phyloP scores from a whole-genome alignment of 2,888 invertebrate genomes.

The Caenorhabditis sp. region DNA sequence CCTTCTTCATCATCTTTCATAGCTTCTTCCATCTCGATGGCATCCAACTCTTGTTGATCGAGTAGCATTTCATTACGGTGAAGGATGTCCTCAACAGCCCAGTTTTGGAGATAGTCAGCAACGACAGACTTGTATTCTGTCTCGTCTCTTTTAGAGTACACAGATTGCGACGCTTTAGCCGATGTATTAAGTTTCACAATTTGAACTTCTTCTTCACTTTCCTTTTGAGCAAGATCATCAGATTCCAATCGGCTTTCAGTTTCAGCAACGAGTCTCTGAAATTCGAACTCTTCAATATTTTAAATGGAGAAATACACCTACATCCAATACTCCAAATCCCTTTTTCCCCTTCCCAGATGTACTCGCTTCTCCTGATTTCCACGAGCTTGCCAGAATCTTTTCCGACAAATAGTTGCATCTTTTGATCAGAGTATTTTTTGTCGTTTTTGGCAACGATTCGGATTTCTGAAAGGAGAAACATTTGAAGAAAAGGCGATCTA shows the following conservation, averaged over 20 bases:
- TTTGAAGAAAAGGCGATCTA: background rate
- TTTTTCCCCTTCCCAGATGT: conserved; percentile 28
- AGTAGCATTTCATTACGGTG: conserved; percentile 27
- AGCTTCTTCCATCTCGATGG: conserved; percentile 36
- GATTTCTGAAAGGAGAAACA: conserved; percentile 62
- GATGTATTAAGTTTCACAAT: conserved; percentile 53
- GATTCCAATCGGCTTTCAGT: conserved; percentile 73
- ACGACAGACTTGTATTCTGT: conserved; percentile 56
- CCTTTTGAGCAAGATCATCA: conserved; percentile 66
- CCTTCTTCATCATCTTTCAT: conserved; percentile 23
- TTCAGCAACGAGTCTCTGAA: conserved; percentile 71
- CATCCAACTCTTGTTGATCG: conserved; percentile 45
- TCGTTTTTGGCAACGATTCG: conserved; percentile 50
- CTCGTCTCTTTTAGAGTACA: conserved; percentile 53
- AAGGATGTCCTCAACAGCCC: conserved; percentile 55
- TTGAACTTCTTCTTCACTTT: conserved; percentile 59
- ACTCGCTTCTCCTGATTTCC: conserved; percentile 35
- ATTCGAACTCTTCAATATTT: background rate
- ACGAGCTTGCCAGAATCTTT: conserved; percentile 74
- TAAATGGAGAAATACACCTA: conserved; percentile 2
- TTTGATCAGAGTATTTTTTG: conserved; percentile 69
- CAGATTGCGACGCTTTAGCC: conserved; percentile 20
- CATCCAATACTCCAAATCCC: conserved; percentile 70
- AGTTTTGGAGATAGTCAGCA: conserved; percentile 62
- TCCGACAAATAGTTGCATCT: conserved; percentile 82